A percentile compares a stretch with the other conserved stretches of the same genome.
These are phyloP conservation scores for Anguilla pacifica DNA, from an alignment of 2,797 vertebrate genomes.

Conservation along the genomic window DNA sequence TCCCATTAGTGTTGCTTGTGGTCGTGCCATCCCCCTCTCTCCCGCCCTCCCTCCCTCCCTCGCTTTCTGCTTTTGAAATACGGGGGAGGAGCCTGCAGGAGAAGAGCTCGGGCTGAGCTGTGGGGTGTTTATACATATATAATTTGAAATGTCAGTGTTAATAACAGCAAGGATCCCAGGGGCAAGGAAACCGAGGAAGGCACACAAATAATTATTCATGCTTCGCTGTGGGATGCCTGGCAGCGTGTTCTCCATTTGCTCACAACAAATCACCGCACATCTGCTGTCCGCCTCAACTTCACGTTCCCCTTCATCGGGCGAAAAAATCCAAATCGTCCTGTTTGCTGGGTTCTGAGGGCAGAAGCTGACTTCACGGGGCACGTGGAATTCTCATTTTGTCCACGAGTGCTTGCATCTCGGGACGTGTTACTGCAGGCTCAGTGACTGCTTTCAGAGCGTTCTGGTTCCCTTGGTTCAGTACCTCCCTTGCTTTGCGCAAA, in stretches of 20 bases:
- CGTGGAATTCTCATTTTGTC: neutral
- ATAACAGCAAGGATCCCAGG: conserved; percentile 2
- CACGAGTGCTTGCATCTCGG: neutral
- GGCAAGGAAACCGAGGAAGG: neutral
- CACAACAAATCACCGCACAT: conserved; percentile 1
- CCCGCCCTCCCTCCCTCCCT: neutral
- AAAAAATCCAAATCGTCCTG: neutral
- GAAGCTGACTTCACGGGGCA: neutral
- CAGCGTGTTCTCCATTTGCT: neutral
- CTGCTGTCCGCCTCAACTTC: conserved; percentile 6
- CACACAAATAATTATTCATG: conserved; percentile 10
- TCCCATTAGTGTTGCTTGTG: neutral
- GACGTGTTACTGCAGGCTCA: conserved; percentile 6
- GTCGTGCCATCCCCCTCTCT: neutral
- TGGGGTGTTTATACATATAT: conserved; percentile 6
- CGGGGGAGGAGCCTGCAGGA: neutral
- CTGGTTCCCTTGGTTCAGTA: neutral
- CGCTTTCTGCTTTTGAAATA: conserved; percentile 1
- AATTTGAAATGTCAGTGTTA: conserved; percentile 16
- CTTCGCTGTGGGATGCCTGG: neutral
- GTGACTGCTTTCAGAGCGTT: conserved; percentile 7
- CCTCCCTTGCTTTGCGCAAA: neutral
- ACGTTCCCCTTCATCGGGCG: neutral
- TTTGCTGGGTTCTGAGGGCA: neutral
- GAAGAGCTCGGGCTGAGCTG: neutral